These are phyloP conservation scores for Alligator sinensis DNA, from an alignment of 2,113 vertebrate genomes.

Conservation along the genomic window DNA sequence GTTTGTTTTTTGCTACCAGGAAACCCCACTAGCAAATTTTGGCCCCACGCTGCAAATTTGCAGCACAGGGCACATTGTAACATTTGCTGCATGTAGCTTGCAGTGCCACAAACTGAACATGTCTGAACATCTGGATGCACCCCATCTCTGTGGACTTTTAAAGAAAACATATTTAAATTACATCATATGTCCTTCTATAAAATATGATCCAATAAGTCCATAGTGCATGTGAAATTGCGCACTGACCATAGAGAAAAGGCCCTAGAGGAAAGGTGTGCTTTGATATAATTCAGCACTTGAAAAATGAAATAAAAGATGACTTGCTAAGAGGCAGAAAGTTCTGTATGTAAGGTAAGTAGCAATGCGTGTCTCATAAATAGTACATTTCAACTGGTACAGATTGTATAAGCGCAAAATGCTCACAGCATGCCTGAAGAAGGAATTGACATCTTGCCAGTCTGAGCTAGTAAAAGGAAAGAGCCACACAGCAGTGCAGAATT, in stretches of 20 bases:
- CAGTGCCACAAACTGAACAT: no score
- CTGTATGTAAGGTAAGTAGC: not conserved
- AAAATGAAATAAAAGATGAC: not conserved
- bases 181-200: not conserved
- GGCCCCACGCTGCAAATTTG: no score
- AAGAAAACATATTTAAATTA: not conserved
- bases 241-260: not conserved
- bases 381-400: not conserved
- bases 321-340: not conserved
- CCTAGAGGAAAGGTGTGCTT: not conserved
- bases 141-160: not conserved
- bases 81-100: not conserved
- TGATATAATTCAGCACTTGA: not conserved
- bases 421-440: not conserved
- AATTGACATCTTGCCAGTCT: not conserved
- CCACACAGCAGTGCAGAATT: not conserved
- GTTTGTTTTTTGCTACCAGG: no score
- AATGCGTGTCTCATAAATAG: accelerated
- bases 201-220: not conserved
- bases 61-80: no score
- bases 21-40: no score
- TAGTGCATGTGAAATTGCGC: not conserved
- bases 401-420: no score
- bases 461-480: not conserved
- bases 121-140: no score